Percentiles rank a stretch among this genome's conserved stretches.
Evolutionary conservation across 2,113 vertebrate species (phyloP).

Genomic region (Rhinopomastus cyanomelas): DNA sequence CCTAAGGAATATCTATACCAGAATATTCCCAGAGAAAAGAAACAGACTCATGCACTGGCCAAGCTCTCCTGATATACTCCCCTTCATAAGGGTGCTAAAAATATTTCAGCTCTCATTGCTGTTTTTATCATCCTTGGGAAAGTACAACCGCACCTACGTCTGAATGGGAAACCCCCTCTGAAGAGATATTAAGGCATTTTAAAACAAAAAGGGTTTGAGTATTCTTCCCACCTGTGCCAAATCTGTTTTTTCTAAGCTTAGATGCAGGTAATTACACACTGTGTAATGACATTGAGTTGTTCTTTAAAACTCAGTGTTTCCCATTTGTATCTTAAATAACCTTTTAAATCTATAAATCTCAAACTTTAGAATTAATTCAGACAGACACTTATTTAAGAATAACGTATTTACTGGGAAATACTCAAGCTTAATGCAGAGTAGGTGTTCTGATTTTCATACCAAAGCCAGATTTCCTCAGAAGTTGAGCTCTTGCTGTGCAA

Average conservation of each 20-base stretch:
- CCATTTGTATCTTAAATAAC: background rate
- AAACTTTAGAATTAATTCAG: background rate
- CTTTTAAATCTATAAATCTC: background rate
- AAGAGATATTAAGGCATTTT: background rate
- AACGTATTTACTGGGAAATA: background rate
- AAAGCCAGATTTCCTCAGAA: background rate
- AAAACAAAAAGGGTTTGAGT: background rate
- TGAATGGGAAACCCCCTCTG: constrained; percentile 1
- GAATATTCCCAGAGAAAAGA: background rate
- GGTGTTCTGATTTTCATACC: background rate
- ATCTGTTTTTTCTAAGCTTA: background rate
- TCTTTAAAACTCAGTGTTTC: background rate
- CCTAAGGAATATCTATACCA: background rate
- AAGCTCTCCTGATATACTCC: background rate
- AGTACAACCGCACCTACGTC: background rate
- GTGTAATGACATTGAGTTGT: background rate
- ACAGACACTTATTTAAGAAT: background rate
- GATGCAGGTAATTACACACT: background rate
- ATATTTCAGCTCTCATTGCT: background rate
- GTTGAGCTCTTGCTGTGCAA: background rate
- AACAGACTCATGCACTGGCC: background rate
- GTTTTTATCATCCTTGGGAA: background rate
- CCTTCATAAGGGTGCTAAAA: background rate
- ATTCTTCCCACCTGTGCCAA: background rate
- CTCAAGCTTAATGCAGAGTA: background rate